Conservation (phyloP, 2,113 vertebrate species). For the Poicephalus meyeri region DNA sequence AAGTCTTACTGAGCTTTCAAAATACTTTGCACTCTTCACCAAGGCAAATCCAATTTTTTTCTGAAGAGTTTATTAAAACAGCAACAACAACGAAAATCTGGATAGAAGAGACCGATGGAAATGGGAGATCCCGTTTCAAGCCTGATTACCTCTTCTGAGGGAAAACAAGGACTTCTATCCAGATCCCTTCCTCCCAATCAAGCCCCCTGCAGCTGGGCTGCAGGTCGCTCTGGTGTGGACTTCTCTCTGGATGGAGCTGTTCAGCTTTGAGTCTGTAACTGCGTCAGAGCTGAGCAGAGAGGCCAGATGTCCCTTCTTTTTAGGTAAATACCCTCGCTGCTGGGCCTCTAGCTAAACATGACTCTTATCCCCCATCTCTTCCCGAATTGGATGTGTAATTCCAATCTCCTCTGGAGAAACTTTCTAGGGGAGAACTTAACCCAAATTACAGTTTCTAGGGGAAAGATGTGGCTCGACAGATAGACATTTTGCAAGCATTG, state of each 20-base stretch:
- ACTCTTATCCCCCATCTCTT: background rate
- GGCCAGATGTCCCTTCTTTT: background rate
- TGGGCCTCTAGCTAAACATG: background rate
- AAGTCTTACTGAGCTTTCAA: background rate
- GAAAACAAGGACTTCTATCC: background rate
- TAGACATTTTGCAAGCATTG: background rate
- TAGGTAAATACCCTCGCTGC: background rate
- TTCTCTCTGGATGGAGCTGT: slow-evolving; percentile 51
- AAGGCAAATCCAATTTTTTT: background rate
- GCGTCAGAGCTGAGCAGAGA: background rate
- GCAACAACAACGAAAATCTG: fast-evolving
- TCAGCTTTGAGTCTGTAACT: background rate
- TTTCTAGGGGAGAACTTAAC: background rate
- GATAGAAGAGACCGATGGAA: background rate
- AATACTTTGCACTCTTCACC: background rate
- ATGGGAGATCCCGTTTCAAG: background rate
- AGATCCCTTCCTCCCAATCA: background rate
- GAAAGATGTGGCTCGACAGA: background rate
- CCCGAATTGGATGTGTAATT: background rate
- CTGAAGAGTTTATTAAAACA: background rate
- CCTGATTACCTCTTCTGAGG: background rate
- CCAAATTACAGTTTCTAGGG: background rate
- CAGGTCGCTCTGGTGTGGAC: background rate
- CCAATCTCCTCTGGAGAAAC: background rate
- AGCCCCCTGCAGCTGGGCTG: background rate